Evolutionary conservation across 2,113 vertebrate species (phyloP), one percentile per base, ranked within the genome.

Genomic region (Eubucco bourcierii): DNA sequence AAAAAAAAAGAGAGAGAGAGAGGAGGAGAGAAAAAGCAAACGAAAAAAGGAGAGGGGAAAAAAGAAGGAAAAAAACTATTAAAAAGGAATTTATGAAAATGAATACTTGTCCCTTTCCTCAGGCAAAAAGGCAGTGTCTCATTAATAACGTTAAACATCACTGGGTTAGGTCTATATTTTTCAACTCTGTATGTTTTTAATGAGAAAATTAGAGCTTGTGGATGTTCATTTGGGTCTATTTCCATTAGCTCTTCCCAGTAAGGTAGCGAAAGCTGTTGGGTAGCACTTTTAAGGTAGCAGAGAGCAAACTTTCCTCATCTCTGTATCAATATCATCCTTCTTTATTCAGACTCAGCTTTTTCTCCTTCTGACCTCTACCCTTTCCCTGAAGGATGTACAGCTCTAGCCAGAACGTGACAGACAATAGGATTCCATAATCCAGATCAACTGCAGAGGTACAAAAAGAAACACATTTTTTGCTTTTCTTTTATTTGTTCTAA

Each of bases 21-120:
- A 84, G 92, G 88, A 91, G 46, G 78, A 89, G 81, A 94, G 82
- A 90, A 92, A 93, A 91, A 91, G 46, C 0, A 6, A 93, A 87
- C 19, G 6, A 67, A 78, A 72, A 66, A 25, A 55, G 10, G 5
- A 50, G 3, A 31, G 1, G 21, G 21, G 7, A 23, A 24, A 65
- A 87, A 94, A 79, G 74, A 10, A 78, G 84, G 74, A 74, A 87
- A 97, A 97, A 97, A 97, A 96, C 74, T 95, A 97, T 98, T 97
- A 97, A 97, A 96, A 98, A 97, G 95, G 96, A 97, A 98, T 98
- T 98, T 97, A 98, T 97, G 96, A 97, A 98, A 98, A 98, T 97
- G 95, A 98, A 97, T 98, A 97, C 96, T 97, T 97, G 95, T 97
- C 95, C 95, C 80, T 96, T 95, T 98, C 97, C 94, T 47, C 91